These are phyloP conservation scores for Sycophila sp. DNA, from an alignment of 1,140 invertebrate genomes.

Conservation along the genomic window DNA sequence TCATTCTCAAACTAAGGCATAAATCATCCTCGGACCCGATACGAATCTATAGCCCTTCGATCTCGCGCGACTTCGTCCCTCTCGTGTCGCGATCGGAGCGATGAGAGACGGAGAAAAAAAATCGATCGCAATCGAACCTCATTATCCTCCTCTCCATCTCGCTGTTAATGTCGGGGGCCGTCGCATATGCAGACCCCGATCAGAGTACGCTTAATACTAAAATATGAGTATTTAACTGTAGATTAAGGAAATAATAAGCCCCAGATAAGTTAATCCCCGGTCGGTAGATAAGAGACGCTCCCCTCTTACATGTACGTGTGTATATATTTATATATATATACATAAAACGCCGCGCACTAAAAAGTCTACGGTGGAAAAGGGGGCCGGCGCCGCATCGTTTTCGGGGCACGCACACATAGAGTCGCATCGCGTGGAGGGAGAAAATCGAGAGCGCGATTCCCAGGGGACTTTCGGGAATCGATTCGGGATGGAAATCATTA, in stretches of 20 bases:
- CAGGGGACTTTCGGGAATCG: constrained; percentile 63
- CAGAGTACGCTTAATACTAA: constrained; percentile 65
- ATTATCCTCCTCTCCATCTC: background rate
- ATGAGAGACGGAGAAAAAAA: too few relatives aligned
- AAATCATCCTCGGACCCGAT: too few relatives aligned
- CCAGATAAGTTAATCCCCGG: constrained; percentile 65
- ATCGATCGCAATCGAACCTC: background rate
- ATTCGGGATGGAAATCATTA: constrained; percentile 68
- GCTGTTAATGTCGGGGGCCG: background rate
- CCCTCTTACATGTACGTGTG: too few relatives aligned
- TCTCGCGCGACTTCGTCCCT: too few relatives aligned
- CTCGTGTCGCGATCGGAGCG: too few relatives aligned
- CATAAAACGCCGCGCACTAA: constrained; percentile 36
- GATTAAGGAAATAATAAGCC: constrained; percentile 67
- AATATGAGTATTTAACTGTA: constrained; percentile 67
- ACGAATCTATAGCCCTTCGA: too few relatives aligned
- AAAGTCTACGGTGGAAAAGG: constrained; percentile 44
- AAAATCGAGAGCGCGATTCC: constrained; percentile 43
- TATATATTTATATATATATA: too few relatives aligned
- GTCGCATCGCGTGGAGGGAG: constrained; percentile 7
- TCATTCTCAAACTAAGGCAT: too few relatives aligned
- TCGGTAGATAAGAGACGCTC: constrained; percentile 62
- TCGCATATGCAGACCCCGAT: too few relatives aligned
- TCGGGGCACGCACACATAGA: constrained; percentile 45
- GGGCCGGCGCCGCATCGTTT: constrained; percentile 20